phyloP scores from a whole-genome alignment of 2,888 invertebrate genomes.

The Metalampra italica region DNA sequence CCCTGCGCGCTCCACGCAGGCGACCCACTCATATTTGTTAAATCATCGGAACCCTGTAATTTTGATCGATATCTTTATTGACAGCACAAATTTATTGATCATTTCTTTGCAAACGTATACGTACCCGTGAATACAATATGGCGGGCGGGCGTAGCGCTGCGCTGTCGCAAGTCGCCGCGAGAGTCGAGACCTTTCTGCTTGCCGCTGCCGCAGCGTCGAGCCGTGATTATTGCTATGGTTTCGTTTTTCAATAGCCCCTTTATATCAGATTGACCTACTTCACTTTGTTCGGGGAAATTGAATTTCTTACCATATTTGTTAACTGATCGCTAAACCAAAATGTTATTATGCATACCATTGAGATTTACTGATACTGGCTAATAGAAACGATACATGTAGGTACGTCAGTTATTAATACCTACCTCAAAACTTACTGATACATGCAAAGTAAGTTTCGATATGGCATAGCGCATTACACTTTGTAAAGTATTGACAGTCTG shows the following conservation, averaged over 20 bases:
- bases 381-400: too few species aligned
- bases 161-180: constrained; percentile 59
- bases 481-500: too few species aligned
- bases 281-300: constrained; percentile 62
- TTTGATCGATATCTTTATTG: constrained; percentile 79
- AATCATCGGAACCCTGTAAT: constrained; percentile 76
- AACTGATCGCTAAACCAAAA: constrained; percentile 26
- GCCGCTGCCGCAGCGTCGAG: constrained; percentile 14
- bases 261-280: constrained; percentile 72
- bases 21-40: constrained; percentile 73
- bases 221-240: constrained; percentile 66
- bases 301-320: constrained; percentile 51
- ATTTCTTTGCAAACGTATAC: constrained; percentile 68
- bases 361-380: neutral
- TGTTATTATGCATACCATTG: constrained; percentile 15
- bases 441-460: too few species aligned
- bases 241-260: constrained; percentile 72
- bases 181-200: constrained; percentile 53
- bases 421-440: too few species aligned
- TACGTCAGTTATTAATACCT: too few species aligned
- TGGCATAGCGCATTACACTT: too few species aligned
- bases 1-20: constrained; percentile 57
- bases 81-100: constrained; percentile 73
- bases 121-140: constrained; percentile 65
- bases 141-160: constrained; percentile 42